Evolutionary conservation across 2,113 vertebrate species (phyloP).

Genomic region (Heterotilapia buettikoferi): DNA sequence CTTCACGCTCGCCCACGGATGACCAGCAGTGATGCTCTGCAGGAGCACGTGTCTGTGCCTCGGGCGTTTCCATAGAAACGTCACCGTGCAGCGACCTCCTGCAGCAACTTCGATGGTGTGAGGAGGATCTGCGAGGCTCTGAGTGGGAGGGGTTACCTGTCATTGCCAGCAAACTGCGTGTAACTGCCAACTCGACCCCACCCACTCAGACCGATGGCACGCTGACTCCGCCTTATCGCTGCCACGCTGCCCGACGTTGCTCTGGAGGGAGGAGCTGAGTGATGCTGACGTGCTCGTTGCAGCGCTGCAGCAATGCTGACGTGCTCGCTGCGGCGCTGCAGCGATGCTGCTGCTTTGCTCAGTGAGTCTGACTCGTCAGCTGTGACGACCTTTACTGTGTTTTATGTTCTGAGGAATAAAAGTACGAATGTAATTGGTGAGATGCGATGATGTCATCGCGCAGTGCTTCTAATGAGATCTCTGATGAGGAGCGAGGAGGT

Average conservation of each 20-base stretch:
- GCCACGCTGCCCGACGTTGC: neutral
- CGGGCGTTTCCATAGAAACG: neutral
- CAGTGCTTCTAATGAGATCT: neutral
- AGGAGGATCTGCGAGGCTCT: neutral
- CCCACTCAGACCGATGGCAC: neutral
- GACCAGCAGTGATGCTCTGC: neutral
- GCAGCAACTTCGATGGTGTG: neutral
- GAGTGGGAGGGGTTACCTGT: neutral
- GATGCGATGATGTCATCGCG: neutral
- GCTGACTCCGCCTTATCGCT: neutral
- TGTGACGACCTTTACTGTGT: neutral
- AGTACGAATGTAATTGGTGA: neutral
- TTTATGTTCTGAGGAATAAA: neutral
- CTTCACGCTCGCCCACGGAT: neutral
- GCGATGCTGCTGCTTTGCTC: neutral
- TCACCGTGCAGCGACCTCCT: neutral
- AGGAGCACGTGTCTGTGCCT: neutral
- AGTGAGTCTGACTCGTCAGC: neutral
- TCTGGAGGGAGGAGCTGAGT: neutral
- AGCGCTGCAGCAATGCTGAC: fast-evolving
- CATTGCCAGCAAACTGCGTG: neutral
- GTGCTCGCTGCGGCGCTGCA: fast-evolving
- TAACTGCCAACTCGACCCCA: neutral
- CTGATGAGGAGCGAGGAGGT: neutral
- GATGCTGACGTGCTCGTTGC: fast-evolving